Base-by-base conservation (phyloP, 2,797 vertebrate genomes). In the Sebastolobus altivelis region DNA sequence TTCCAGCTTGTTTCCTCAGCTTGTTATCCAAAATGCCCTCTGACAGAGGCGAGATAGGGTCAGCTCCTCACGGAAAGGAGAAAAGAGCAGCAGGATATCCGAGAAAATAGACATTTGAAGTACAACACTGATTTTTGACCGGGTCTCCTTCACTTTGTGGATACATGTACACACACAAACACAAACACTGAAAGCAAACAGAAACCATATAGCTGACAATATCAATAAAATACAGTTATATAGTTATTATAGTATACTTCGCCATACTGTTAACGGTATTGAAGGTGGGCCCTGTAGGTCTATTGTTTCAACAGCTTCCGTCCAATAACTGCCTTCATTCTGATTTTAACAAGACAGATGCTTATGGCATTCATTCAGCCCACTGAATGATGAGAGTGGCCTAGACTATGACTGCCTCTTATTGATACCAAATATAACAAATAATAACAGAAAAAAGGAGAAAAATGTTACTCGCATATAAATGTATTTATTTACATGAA, bases 11-110 rank as follows among this genome's bases (percentile, higher is more conserved):
- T 87, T 90, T 88, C 79, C 68, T 33, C 62, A 55, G 84, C 87
- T 89, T 91, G 78, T 89, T 89, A 86, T 90, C 72, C 80, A 60
- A 79, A 81, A 70, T 83, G 84, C 73, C 75, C 72, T 77, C 67
- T 82, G 88, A 87, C 88, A 88, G 63, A 79, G 40, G 16, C 7
- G 7, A 84, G 77, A 86, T 72, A 37, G 58, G 71, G 76, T 82
- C 66, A 70, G 70, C 46, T 78, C 75, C 84, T 86, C 56, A 55
- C 65, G 65, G 62, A 81, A 88, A 60, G 35, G 8, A 69, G 62
- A 76, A 68, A 43, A 18, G 59, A 37, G 79, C 62, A 58, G 62
- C 25, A 63, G 65, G 70, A 79, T 46, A 66, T 31, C 63, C 0
- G n/a, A 75, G 65, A 79, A 87, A 82, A 88, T 58, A 88, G 67